Evolutionary conservation across 2,888 invertebrate genomes (phyloP).

Genomic region (Lithodes maja): DNA sequence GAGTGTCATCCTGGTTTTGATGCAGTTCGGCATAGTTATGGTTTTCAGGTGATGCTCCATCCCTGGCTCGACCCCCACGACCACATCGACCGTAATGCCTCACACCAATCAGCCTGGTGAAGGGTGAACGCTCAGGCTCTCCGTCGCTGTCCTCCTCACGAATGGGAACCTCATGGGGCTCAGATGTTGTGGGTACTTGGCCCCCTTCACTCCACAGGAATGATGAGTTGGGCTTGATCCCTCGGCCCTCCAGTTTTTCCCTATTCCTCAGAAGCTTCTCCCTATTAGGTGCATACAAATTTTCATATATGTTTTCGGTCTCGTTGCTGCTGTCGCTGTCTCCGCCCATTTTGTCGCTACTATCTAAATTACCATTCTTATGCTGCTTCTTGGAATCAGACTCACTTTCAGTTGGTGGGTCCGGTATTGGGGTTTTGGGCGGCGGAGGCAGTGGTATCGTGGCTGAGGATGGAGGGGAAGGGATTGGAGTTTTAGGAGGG

Average conservation of each 20-base stretch:
- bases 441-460: conserved; percentile 54
- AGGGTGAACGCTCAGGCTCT: conserved; percentile 45
- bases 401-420: conserved; percentile 47
- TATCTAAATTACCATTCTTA: conserved; percentile 4
- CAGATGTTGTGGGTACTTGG: conserved; percentile 22
- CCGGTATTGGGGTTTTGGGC: conserved; percentile 64
- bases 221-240: conserved; percentile 66
- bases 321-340: conserved; percentile 56
- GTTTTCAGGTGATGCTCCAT: conserved; percentile 26
- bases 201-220: conserved; percentile 69
- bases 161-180: conserved; percentile 31
- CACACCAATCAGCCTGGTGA: conserved; percentile 50
- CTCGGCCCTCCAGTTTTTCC: conserved; percentile 62
- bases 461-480: conserved; percentile 68
- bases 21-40: conserved; percentile 68
- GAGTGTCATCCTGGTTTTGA: conserved; percentile 52
- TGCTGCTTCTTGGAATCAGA: conserved; percentile 4
- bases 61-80: conserved; percentile 30
- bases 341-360: conserved; percentile 23
- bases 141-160: conserved; percentile 42
- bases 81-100: conserved; percentile 48
- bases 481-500: conserved; percentile 70
- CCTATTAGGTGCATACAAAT: conserved; percentile 60
- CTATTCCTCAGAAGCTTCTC: conserved; percentile 65
- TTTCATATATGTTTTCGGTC: conserved; percentile 70